phyloP scores from a whole-genome alignment of 2,113 vertebrate genomes.

The Platycercus adscitus region DNA sequence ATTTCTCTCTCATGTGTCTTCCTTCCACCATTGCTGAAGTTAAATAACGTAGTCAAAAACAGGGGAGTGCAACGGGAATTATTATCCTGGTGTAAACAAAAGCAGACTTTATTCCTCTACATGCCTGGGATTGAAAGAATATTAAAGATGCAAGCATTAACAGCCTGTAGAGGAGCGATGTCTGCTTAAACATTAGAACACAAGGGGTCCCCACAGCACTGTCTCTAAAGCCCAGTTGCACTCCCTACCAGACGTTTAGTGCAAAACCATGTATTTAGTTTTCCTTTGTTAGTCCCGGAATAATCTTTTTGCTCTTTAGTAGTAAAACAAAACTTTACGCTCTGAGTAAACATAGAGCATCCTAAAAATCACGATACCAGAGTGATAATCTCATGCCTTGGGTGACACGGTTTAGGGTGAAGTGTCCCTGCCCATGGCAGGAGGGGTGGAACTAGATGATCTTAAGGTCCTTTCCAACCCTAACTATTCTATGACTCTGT shows the following conservation, averaged over 20 bases:
- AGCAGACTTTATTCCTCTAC: background rate
- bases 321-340: background rate
- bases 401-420: too few species aligned
- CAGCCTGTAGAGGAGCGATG: background rate
- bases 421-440: too few species aligned
- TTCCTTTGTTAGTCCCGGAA: constrained; percentile 14
- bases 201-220: constrained; percentile 72
- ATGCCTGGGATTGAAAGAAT: background rate
- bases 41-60: background rate
- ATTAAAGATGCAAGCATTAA: background rate
- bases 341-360: background rate
- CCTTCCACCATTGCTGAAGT: background rate
- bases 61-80: background rate
- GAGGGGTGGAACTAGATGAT: too few species aligned
- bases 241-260: background rate
- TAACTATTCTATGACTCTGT: too few species aligned
- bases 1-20: background rate
- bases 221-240: background rate
- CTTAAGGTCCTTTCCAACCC: too few species aligned
- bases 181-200: constrained; percentile 22
- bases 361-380: background rate
- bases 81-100: background rate
- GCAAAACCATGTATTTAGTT: background rate
- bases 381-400: background rate
- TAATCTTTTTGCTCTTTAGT: background rate